Conservation (phyloP, 2,113 vertebrate genomes). For the Heterotilapia buettikoferi region DNA sequence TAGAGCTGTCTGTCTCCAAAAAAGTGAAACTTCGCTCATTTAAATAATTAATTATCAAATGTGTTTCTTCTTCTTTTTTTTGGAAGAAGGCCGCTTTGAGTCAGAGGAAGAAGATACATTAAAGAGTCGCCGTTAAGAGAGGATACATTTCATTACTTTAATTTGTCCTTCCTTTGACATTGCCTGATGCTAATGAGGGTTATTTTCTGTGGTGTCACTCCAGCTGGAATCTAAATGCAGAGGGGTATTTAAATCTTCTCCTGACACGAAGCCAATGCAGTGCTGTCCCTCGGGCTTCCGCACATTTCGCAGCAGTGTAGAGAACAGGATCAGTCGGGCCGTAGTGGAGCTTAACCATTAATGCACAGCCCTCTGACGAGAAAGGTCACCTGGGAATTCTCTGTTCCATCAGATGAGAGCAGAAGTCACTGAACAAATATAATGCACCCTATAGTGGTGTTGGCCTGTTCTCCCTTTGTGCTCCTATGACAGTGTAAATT, state of each 20-base stretch:
- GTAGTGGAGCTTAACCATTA: conserved; percentile 19
- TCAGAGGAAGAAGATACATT: not conserved
- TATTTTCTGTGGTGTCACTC: conserved; percentile 54
- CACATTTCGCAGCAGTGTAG: not conserved
- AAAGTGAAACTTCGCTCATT: not conserved
- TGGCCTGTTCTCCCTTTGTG: not conserved
- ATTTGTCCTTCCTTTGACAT: conserved; percentile 59
- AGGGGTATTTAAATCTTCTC: conserved; percentile 61
- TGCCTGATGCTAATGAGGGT: conserved; percentile 50
- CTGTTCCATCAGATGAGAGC: conserved; percentile 19
- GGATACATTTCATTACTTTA: conserved; percentile 47
- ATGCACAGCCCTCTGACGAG: conserved; percentile 24
- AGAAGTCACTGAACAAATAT: conserved; percentile 13
- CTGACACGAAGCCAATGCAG: conserved; percentile 43
- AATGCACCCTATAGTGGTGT: not conserved
- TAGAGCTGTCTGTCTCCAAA: conserved; percentile 2
- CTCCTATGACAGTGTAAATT: conserved; percentile 19
- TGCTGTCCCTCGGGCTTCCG: conserved; percentile 17
- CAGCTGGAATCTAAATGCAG: conserved; percentile 64
- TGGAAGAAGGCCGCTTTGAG: not conserved
- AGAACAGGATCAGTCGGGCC: conserved; percentile 17
- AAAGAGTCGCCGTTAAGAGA: conserved; percentile 1
- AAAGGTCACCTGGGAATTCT: conserved; percentile 47
- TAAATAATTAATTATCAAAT: conserved; percentile 25
- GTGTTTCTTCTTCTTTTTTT: not conserved